A percentile compares a stretch with the other conserved stretches of the same genome.
Conservation (phyloP, 2,888 invertebrate species). For the Atrina japonica region DNA sequence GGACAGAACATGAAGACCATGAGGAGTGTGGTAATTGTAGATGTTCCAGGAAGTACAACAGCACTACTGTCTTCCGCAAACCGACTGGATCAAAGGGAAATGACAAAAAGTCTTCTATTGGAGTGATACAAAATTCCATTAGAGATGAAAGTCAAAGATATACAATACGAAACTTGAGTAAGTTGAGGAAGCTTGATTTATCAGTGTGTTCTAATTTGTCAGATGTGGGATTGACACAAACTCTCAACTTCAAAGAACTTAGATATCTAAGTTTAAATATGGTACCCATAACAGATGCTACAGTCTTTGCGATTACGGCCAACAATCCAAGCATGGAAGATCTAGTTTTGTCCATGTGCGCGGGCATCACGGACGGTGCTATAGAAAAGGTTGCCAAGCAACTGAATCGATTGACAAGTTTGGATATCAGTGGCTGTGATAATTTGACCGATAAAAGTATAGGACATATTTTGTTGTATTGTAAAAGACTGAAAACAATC, state of each 20-base stretch:
- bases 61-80: slow-evolving; percentile 68
- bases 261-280: slow-evolving; percentile 85
- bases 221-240: slow-evolving; percentile 87
- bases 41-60: slow-evolving; percentile 60
- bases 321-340: slow-evolving; percentile 88
- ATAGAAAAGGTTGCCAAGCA: slow-evolving; percentile 82
- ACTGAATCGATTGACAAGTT: slow-evolving; percentile 83
- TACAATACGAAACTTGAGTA: slow-evolving; percentile 64
- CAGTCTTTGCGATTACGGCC: slow-evolving; percentile 85
- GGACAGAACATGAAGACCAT: slow-evolving; percentile 52
- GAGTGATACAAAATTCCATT: slow-evolving; percentile 11
- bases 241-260: slow-evolving; percentile 86
- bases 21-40: slow-evolving; percentile 63
- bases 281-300: slow-evolving; percentile 86
- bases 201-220: slow-evolving; percentile 87
- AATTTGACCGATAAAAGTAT: slow-evolving; percentile 84
- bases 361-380: slow-evolving; percentile 86
- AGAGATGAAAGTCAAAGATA: slow-evolving; percentile 18
- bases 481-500: slow-evolving; percentile 83
- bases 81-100: slow-evolving; percentile 57
- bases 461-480: slow-evolving; percentile 82
- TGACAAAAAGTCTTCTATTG: slow-evolving; percentile 33
- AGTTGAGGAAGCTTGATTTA: slow-evolving; percentile 85
- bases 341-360: slow-evolving; percentile 85
- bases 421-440: slow-evolving; percentile 85